Conservation (phyloP, 2,797 vertebrate genomes). For the Diglossa cyanea region DNA sequence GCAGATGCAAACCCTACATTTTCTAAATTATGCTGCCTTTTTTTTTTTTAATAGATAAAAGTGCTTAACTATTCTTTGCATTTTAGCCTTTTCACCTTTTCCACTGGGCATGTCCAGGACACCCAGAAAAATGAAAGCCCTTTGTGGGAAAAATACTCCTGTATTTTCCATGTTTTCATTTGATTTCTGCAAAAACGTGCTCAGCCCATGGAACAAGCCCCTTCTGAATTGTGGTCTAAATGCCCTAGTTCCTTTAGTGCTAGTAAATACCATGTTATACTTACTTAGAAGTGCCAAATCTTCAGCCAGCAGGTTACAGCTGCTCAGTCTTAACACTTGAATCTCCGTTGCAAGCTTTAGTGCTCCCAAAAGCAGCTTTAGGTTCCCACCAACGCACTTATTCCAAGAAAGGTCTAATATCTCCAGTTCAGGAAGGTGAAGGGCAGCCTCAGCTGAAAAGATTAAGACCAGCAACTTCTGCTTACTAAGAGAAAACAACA, state of each 20-base stretch:
- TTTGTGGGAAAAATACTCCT: background rate
- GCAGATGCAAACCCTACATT: background rate
- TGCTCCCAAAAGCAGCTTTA: conserved; percentile 80
- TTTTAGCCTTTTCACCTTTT: background rate
- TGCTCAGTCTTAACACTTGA: conserved; percentile 84
- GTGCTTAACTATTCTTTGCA: background rate
- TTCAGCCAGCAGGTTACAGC: conserved; percentile 84
- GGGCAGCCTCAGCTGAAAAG: conserved; percentile 78
- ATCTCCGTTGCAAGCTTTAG: conserved; percentile 76
- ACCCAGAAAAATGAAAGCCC: background rate
- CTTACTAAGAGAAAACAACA: conserved; percentile 45
- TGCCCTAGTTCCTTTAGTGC: background rate
- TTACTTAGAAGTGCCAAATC: conserved; percentile 84
- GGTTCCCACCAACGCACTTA: conserved; percentile 86
- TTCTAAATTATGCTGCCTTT: background rate
- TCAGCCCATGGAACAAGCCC: conserved; percentile 12
- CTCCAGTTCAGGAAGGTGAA: conserved; percentile 79
- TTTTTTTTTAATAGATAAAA: background rate
- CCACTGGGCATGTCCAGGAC: background rate
- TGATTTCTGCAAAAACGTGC: background rate
- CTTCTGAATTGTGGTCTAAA: conserved; percentile 26
- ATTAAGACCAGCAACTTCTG: conserved; percentile 59
- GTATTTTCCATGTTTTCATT: conserved; percentile 17
- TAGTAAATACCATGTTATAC: conserved; percentile 49
- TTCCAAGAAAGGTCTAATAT: conserved; percentile 88